These are phyloP conservation scores for Cepaea nemoralis DNA, from an alignment of 1,140 invertebrate genomes.

Conservation along the genomic window DNA sequence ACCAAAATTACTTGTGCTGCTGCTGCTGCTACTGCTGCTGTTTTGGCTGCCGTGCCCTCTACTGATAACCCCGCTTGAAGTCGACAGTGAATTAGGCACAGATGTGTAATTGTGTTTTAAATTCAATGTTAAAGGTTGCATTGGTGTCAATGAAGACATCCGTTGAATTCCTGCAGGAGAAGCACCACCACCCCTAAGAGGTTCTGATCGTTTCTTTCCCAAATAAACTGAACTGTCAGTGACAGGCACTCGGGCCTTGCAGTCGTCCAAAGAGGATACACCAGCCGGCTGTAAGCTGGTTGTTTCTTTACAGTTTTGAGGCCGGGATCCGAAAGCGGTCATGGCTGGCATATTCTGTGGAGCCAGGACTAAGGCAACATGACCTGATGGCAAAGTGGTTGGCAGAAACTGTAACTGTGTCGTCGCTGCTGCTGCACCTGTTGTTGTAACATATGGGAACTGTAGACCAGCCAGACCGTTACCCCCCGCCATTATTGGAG, in stretches of 20 bases:
- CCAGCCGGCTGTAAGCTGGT: background rate
- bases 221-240: background rate
- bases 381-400: constrained; percentile 8
- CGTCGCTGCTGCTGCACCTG: background rate
- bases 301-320: background rate
- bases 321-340: background rate
- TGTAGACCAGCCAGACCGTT: background rate
- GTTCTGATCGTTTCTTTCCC: background rate
- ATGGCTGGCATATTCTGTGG: constrained; percentile 13
- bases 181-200: background rate
- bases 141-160: background rate
- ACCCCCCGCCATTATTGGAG: background rate
- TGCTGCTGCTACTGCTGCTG: background rate
- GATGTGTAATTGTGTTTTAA: background rate
- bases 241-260: background rate
- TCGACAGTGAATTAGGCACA: too few relatives aligned
- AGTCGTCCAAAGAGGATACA: background rate
- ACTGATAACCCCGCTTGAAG: too few relatives aligned
- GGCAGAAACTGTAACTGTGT: constrained; percentile 28
- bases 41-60: too few relatives aligned
- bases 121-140: background rate
- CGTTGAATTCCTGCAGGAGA: background rate
- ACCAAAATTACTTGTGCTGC: background rate
- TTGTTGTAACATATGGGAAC: constrained; percentile 16
- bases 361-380: constrained; percentile 20